Evolutionary conservation across 2,797 vertebrate species (phyloP).

Genomic region (Ceyx erithaca): DNA sequence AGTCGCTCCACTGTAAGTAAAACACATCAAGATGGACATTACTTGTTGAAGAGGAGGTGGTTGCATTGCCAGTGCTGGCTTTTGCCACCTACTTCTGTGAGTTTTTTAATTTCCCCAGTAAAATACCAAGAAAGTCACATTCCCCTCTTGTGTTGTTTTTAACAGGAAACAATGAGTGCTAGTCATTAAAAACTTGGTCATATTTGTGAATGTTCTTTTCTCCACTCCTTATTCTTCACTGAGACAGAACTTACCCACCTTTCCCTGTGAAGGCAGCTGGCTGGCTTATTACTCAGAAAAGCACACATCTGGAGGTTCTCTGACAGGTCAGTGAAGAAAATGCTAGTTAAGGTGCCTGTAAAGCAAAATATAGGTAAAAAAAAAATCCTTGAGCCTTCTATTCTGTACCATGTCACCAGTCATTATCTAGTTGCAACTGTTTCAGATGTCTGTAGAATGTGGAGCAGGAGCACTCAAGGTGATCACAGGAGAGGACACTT

Average conservation of each 20-base stretch:
- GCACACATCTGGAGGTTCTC: not conserved
- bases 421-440: rapidly evolving
- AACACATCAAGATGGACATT: not conserved
- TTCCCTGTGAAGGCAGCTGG: constrained; percentile 17
- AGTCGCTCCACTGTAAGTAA: not conserved
- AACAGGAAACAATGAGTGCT: not conserved
- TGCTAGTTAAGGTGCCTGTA: not conserved
- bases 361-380: not conserved
- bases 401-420: not conserved
- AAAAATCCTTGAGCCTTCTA: not conserved
- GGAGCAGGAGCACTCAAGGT: not conserved
- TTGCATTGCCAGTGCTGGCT: not conserved
- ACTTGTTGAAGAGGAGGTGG: not conserved
- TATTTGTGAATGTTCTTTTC: not conserved
- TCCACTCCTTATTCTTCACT: not conserved
- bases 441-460: not conserved
- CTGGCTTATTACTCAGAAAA: constrained; percentile 2
- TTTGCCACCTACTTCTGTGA: not conserved
- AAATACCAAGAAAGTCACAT: not conserved
- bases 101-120: not conserved
- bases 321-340: not conserved
- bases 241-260: not conserved
- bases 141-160: not conserved
- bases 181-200: not conserved
- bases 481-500: not conserved